Evolutionary conservation across 2,888 invertebrate species (phyloP), one percentile per base, ranked within the genome.

Genomic region (Macrosiphum euphorbiae): DNA sequence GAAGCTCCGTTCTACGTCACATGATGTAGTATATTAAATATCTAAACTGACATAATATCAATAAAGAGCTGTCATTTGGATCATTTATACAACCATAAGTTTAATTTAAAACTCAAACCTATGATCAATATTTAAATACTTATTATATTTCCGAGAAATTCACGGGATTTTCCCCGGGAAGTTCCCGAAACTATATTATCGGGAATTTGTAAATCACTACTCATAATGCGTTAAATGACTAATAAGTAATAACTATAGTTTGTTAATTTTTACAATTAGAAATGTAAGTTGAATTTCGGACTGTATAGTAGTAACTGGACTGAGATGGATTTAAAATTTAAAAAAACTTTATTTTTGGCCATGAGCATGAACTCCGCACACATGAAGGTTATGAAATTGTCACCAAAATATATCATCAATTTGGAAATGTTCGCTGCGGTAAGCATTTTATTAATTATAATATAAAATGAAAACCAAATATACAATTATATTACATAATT

Each of bases 211-310:
- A n/a, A n/a, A n/a, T n/a, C n/a, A n/a, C n/a, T n/a, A n/a, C 7
- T 58, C 8, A 26, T 58, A 26, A 8, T 26, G 26, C 26, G 26
- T 8, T 58, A 7, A 8, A 26, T 58, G 24, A 55, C 7, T 24
- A 55, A 4, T 13, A 52, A 13, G 16, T 52, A 55, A 4, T 13
- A 52, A 13, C 3, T 52, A 52, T 52, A 3, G 52, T n/a, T 61
- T 61, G 13, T 61, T n/a, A 0, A 4, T 28, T 61, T n/a, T 61
- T 61, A 28, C 11, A 13, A n/a, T 61, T 86, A 55, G 55, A 88
- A 88, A 55, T 55, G 24, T 41, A 24, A 41, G 35, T 13, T 88
- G n/a, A 88, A 88, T 88, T 88, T 88, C 11, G 55, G 88, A 88
- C 55, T 55, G 55, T 88, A 88, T 20, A 10, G 47, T 47, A 47